Evolutionary conservation across 2,797 vertebrate species (phyloP), one percentile per base, ranked within the genome.

Genomic region (Anguilla megastoma): DNA sequence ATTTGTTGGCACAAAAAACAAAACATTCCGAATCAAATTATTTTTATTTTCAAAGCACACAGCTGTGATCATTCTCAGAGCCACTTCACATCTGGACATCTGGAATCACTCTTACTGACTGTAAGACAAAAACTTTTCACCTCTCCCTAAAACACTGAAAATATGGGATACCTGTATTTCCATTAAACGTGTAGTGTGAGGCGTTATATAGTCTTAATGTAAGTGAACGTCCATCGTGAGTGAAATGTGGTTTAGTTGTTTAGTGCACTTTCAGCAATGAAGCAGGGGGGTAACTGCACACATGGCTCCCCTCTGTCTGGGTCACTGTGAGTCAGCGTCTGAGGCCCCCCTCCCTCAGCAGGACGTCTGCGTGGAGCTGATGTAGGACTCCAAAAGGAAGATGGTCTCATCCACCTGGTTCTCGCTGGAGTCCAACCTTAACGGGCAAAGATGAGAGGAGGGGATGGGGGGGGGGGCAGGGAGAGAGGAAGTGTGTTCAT

Each of bases 381-480:
- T 87, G 91, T 98, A 98, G 0, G 97, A 97, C 88, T 98, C 97
- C 82, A 99, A 91, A 21, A 98, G 94, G 89, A 99, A 99, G 89
- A 99, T 97, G 86, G 97, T 98, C 94, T 99, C 98, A 50, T 99
- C 98, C n/a, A 99, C 98, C 90, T 99, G 98, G 92, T 97, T 98
- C 91, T 99, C 98, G n/a, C 97, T 97, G 86, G 97, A 97, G 85
- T 99, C 98, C 86, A 99, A 93, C 95, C 98, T 99, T 92, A 52
- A 50, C 18, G 48, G 6, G 56, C 45, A 48, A 36, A 58, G 66
- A 56, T 87, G 54, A 3, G 79, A 10, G 36, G 88, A 48, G 24
- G 2, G 52, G 50, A 58, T 66, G 56, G 86, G 56, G 3, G 74
- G 33, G 36, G 41, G 41, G 41, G 9, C 27, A 50, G 16, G 33